A percentile compares a stretch with the other conserved stretches of the same genome.
phyloP scores from a whole-genome alignment of 2,797 vertebrate genomes.

The Eulemur coronatus region DNA sequence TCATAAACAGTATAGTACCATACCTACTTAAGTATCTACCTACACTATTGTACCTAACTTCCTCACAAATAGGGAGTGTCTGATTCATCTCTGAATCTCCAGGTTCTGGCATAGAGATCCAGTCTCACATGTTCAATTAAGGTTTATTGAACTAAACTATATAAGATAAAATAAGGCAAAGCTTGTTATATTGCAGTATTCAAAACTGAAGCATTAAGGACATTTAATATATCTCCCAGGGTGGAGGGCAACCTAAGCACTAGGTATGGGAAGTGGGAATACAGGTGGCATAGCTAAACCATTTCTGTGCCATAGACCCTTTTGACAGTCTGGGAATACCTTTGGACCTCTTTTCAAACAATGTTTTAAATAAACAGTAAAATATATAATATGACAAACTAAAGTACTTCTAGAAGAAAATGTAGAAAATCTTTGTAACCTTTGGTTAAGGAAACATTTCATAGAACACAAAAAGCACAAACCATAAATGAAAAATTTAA shows the following conservation, averaged over 20 bases:
- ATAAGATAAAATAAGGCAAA: not conserved
- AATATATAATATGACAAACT: not conserved
- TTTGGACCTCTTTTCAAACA: not conserved
- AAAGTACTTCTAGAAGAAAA: not conserved
- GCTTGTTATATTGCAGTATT: not conserved
- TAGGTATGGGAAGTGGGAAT: not conserved
- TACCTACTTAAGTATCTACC: not conserved
- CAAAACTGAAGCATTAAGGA: not conserved
- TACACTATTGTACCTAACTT: not conserved
- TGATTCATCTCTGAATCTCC: not conserved
- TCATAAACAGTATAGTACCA: not conserved
- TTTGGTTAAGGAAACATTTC: not conserved
- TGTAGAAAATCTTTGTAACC: not conserved
- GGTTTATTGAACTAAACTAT: not conserved
- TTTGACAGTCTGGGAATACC: not conserved
- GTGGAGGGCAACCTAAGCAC: not conserved
- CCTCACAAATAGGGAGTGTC: not conserved
- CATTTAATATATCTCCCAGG: not conserved
- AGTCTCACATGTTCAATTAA: not conserved
- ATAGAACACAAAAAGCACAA: not conserved
- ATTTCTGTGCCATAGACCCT: not conserved
- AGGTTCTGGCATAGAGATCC: not conserved
- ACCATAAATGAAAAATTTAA: not conserved
- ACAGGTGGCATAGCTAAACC: not conserved
- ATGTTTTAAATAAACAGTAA: not conserved